Evolutionary conservation across 2,113 vertebrate genomes (phyloP), one percentile per base, ranked within the genome.

Genomic region (Monarcha castaneiventris): DNA sequence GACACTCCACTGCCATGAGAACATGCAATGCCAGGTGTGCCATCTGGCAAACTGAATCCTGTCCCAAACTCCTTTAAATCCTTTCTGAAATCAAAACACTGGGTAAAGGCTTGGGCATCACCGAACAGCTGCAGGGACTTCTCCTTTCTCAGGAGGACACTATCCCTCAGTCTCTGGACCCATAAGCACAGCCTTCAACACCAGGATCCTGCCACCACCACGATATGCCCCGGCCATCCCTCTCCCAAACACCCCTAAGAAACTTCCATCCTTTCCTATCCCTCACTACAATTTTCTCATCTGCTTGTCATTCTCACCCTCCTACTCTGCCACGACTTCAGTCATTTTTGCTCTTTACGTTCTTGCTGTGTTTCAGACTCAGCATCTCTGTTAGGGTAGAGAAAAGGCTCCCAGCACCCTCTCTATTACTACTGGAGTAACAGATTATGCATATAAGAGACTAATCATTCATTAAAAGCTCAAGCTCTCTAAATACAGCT

Each of bases 391-490:
- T 19, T 12, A 62, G 62, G 32, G 29, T 6, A 81, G 37, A 62
- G n/a, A 67, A 77, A 76, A 72, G 21, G 29, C 59, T 91, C 75
- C 85, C 92, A 86, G 84, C 62, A 71, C 21, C 8, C 0, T 39
- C 41, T 74, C 62, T 90, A 1, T 49, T 92, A 43, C 59, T 66
- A 23, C 2, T 86, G 85, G 75, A 96, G 63, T 61, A 81, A 80
- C 39, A 61, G 52, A 84, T 74, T 90, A 84, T 37, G 59, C 5
- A 0, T 85, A 52, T 44, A 2, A 2, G 75, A 71, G 68, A 58
- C 75, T 88, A 88, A 95, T 80, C 51, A 84, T 75, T 86, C 92
- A 91, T 93, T 93, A 86, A 81, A 90, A 91, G 30, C 44, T 14
- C 32, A 58, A 56, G 12, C 25, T 88, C 26, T 92, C 82, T 86